Evolutionary conservation across 1,140 invertebrate species (phyloP), one percentile per base, ranked within the genome.

Genomic region (Agrypnia vestita): DNA sequence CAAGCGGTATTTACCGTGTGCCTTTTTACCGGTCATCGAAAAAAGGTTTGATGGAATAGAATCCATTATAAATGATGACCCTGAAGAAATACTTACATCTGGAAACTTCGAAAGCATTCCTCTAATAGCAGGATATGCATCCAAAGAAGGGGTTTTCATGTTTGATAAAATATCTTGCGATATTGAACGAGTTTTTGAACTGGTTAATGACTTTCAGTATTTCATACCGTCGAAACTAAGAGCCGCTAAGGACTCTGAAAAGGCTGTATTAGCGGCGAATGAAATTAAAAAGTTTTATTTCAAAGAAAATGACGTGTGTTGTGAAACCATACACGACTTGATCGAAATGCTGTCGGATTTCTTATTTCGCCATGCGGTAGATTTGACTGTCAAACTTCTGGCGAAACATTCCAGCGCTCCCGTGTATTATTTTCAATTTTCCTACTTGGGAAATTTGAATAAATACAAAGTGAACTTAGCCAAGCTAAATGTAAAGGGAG

Each of bases 371-470:
- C 61, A 64, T 11, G 17, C 56, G 11, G 19, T 69, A 10, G 71
- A 80, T 17, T 49, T 46, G 15, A 78, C 61, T 0, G 56, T 82
- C 12, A 79, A 62, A 19, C 53, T 79, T 15, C 44, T 79, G 10
- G 51, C 56, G 19, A 25, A 73, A 43, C 8, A 35, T n/a, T 71
- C 74, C n/a, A 44, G 69, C 12, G 21, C 21, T n/a, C 80, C 76
- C 7, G 53, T 77, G 55, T 67, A 75, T 17, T 78, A 77, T 13
- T 81, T 25, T 12, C 51, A 81, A 12, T 81, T 81, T 56, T 81
- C 71, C 25, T 78, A 77, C 43, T 73, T 78, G 43, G 78, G 78
- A 19, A 80, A 80, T 75, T 53, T 74, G 44, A 80, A 74, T 25
- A 72, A 19, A 72, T 35, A 67, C 43, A 61, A 78, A 44, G n/a